Evolutionary conservation across 2,888 invertebrate species (phyloP).

Genomic region (Masnerella sp.): DNA sequence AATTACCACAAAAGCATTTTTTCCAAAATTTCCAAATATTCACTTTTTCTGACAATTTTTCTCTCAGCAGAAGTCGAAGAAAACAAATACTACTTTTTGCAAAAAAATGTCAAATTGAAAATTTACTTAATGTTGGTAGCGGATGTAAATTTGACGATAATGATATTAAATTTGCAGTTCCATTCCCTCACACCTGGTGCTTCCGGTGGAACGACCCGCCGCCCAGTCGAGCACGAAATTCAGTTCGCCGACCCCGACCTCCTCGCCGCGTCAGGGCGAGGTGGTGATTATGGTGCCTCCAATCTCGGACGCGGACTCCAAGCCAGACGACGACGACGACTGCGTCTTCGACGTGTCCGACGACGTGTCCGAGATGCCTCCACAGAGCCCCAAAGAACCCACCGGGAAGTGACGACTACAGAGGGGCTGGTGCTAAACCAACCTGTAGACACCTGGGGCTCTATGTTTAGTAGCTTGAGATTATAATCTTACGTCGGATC

Average conservation of each 20-base stretch:
- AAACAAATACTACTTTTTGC: no score
- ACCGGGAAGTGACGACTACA: conserved; percentile 67
- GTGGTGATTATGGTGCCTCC: conserved; percentile 80
- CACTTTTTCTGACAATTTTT: no score
- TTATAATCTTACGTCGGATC: conserved; percentile 30
- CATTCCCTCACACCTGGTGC: conserved; percentile 69
- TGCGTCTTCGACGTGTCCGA: conserved; percentile 60
- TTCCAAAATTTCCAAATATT: no score
- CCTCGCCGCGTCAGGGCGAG: conserved; percentile 76
- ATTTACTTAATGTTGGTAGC: no score
- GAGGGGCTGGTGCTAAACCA: no score
- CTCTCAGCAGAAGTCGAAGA: no score
- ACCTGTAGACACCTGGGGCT: conserved; percentile 49
- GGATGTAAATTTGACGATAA: no score
- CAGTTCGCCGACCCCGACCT: conserved; percentile 56
- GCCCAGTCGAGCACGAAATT: conserved; percentile 54
- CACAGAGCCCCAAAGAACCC: conserved; percentile 64
- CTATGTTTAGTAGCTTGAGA: conserved; percentile 47
- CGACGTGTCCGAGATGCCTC: conserved; percentile 61
- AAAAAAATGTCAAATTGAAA: no score
- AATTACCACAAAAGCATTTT: no score
- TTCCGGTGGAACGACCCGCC: conserved; percentile 65
- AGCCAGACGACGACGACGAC: conserved; percentile 58
- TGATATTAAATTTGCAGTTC: conserved; percentile 66
- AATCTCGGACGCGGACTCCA: conserved; percentile 70